Evolutionary conservation across 2,797 vertebrate species (phyloP), one percentile per base, ranked within the genome.

Genomic region (Pampus argenteus): DNA sequence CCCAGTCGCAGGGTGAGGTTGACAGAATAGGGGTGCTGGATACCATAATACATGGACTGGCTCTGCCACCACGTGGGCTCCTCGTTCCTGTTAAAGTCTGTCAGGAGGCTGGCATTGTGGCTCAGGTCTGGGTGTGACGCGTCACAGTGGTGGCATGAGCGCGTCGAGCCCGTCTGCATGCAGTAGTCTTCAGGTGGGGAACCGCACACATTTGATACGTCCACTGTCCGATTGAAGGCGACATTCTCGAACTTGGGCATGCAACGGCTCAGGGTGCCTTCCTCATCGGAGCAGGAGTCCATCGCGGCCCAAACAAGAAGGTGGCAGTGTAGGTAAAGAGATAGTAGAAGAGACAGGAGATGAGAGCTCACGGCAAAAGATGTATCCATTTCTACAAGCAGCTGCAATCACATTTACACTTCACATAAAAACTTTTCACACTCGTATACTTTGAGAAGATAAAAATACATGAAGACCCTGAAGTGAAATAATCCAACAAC

Each of bases 11-110:
- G 94, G 7, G 95, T 97, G 87, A 98, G 88, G 92, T 96, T 98
- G 88, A 99, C 94, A 0, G 96, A 96, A 79, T 89, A 95, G 47
- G 97, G 97, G 86, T 96, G 71, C 93, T 99, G 97, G 76, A 98
- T 88, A 2, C 96, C 94, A 0, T 95, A 96, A 70, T 92, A 96
- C 97, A 99, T 98, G 84, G 97, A 97, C 84, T 97, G 97, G 89
- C 97, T 99, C 91, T 99, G 97, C 97, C 97, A 99, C 96, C 96
- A 98, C 17, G 96, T 98, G 79, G 93, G 94, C 76, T 97, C 97
- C 55, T 97, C 96, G 4, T 94, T 95, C 66, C 90, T 95, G 91
- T 98, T 93, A 91, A 98, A 98, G 91, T 98, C 97, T 0, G 95
- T 97, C 90, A 99, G 96, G 76, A 94, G 91, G 81, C 91, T 91